These are phyloP conservation scores for Drosophila mayri DNA, from an alignment of 1,140 invertebrate species.

Conservation along the genomic window DNA sequence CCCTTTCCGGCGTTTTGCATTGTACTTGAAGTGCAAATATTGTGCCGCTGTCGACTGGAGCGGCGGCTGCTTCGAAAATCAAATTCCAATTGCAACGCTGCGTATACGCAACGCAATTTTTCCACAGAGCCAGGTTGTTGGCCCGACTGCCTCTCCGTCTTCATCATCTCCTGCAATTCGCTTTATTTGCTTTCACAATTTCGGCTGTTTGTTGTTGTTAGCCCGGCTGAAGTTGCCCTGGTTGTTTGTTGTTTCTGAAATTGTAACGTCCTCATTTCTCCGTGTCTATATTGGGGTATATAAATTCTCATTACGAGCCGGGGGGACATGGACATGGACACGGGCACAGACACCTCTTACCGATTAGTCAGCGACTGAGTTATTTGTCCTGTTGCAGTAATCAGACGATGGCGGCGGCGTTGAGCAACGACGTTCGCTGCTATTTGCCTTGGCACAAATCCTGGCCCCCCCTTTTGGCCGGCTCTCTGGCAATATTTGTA, in stretches of 20 bases:
- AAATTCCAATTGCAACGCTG: slow-evolving; percentile 76
- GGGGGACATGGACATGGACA: too few species aligned
- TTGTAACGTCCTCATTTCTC: slow-evolving; percentile 40
- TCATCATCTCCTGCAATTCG: slow-evolving; percentile 52
- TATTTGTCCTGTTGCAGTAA: slow-evolving; percentile 74
- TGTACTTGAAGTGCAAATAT: slow-evolving; percentile 74
- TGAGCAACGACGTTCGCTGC: slow-evolving; percentile 27
- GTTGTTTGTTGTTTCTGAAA: slow-evolving; percentile 68
- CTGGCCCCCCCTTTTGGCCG: slow-evolving; percentile 49
- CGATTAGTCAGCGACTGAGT: slow-evolving; percentile 66
- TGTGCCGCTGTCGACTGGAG: slow-evolving; percentile 59
- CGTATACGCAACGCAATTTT: slow-evolving; percentile 73
- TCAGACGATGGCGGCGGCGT: slow-evolving; percentile 48
- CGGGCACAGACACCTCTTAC: slow-evolving; percentile 35
- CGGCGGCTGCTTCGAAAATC: slow-evolving; percentile 65
- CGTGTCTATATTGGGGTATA: slow-evolving; percentile 37
- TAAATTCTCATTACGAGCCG: slow-evolving; percentile 64
- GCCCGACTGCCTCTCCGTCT: slow-evolving; percentile 8
- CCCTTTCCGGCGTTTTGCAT: slow-evolving; percentile 56
- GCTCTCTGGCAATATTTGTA: slow-evolving; percentile 76
- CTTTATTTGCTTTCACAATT: slow-evolving; percentile 75
- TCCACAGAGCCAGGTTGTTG: slow-evolving; percentile 35
- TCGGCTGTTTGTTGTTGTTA: slow-evolving; percentile 61
- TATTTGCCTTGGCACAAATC: slow-evolving; percentile 78
- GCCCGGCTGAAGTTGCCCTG: slow-evolving; percentile 37